These are phyloP conservation scores for Notospermus geniculatus DNA, from an alignment of 1,140 invertebrate genomes.

Conservation along the genomic window DNA sequence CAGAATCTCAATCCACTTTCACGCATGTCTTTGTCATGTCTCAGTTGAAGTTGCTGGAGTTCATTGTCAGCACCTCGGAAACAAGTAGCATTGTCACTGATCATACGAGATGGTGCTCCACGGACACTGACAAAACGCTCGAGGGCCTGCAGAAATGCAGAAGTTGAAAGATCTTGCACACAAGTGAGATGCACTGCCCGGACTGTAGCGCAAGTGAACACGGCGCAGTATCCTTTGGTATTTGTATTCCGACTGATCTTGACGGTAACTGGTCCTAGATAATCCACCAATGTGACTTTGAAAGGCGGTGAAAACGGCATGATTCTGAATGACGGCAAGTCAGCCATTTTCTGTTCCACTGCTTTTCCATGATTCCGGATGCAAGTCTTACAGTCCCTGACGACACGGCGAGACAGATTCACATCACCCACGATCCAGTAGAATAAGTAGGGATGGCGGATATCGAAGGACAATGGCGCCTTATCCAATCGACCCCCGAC, in stretches of 20 bases:
- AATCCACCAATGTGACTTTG: background rate
- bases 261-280: slow-evolving; percentile 1
- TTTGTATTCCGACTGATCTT: slow-evolving; percentile 1
- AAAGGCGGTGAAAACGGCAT: background rate
- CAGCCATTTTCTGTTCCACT: background rate
- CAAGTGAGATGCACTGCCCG: slow-evolving; percentile 5
- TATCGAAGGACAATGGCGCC: background rate
- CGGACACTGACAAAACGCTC: slow-evolving; percentile 1
- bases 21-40: background rate
- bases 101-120: background rate
- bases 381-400: background rate
- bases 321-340: background rate
- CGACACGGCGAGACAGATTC: background rate
- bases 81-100: slow-evolving; percentile 1
- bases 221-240: background rate
- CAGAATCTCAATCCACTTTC: background rate
- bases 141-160: background rate
- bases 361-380: background rate
- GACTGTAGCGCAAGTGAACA: background rate
- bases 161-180: background rate
- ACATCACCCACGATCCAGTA: slow-evolving; percentile 5
- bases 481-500: background rate
- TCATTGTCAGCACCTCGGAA: slow-evolving; percentile 2
- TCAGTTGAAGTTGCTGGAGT: background rate
- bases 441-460: slow-evolving; percentile 4